Conservation (phyloP, 1,140 invertebrate genomes). For the Atopsyche davidsoni region DNA sequence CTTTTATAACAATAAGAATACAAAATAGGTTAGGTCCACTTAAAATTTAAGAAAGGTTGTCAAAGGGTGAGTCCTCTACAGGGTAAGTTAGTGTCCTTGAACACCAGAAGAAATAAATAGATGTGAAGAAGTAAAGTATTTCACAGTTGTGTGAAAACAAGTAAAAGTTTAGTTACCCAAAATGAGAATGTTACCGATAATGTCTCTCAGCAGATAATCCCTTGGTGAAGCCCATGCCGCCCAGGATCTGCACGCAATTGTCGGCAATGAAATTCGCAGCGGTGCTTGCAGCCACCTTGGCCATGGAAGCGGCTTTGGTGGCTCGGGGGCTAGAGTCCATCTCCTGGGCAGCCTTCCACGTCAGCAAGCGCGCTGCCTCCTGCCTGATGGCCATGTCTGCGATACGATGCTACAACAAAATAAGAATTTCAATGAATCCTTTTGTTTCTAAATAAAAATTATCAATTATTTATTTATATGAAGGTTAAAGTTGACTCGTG, state of each 20-base stretch:
- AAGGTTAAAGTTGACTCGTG: no score
- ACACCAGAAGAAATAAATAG: no score
- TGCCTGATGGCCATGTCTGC: conserved; percentile 80
- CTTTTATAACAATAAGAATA: no score
- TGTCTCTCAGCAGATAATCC: conserved; percentile 86
- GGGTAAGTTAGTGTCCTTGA: neutral
- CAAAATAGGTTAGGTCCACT: no score
- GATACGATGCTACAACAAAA: conserved; percentile 51
- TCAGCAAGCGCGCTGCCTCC: conserved; percentile 73
- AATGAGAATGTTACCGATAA: conserved; percentile 55
- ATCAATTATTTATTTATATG: no score
- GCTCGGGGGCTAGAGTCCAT: conserved; percentile 21
- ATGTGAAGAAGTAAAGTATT: no score
- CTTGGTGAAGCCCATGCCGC: conserved; percentile 81
- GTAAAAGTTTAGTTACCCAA: neutral
- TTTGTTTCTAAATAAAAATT: no score
- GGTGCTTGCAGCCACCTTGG: conserved; percentile 80
- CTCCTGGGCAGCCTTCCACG: conserved; percentile 68
- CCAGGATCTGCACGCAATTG: conserved; percentile 79
- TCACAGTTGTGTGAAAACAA: neutral
- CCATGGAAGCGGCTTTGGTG: conserved; percentile 78
- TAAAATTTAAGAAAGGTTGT: no score
- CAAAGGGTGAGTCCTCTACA: no score
- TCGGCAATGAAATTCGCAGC: conserved; percentile 77
- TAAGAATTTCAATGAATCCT: no score